phyloP scores from a whole-genome alignment of 2,797 vertebrate genomes.

The Myotis myotis region DNA sequence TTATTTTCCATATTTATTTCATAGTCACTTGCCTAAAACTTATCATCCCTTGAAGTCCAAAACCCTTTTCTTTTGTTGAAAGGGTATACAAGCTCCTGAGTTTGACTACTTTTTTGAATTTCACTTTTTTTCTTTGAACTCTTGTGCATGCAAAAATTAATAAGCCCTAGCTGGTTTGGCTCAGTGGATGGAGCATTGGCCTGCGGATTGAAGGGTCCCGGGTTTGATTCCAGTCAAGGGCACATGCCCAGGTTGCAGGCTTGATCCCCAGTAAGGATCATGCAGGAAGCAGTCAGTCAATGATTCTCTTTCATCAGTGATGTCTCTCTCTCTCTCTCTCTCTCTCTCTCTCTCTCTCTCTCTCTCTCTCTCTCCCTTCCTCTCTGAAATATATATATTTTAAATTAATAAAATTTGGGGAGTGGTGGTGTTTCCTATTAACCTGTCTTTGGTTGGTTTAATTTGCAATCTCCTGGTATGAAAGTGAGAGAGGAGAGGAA shows the following conservation, averaged over 20 bases:
- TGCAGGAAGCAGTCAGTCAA: too few species aligned
- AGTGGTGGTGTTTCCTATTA: neutral
- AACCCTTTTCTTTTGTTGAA: neutral
- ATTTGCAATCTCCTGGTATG: neutral
- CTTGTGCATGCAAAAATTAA: neutral
- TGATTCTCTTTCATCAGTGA: too few species aligned
- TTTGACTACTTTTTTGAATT: neutral
- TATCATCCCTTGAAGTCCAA: neutral
- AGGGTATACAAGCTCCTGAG: neutral
- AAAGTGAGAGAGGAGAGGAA: neutral
- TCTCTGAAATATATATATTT: too few species aligned
- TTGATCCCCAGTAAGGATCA: too few species aligned
- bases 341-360: too few species aligned
- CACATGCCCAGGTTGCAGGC: too few species aligned
- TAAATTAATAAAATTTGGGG: neutral
- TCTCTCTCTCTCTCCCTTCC: too few species aligned
- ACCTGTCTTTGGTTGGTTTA: neutral
- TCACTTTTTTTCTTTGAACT: neutral
- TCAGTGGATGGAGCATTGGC: too few species aligned
- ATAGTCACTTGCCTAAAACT: neutral
- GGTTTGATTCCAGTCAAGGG: too few species aligned
- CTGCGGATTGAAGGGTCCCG: too few species aligned
- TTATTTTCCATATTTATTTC: neutral
- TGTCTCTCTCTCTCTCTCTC: too few species aligned
- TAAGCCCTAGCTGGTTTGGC: neutral